These are phyloP conservation scores for Porites rus DNA, from an alignment of 92 coral and sea anemone genomes.

Conservation along the genomic window DNA sequence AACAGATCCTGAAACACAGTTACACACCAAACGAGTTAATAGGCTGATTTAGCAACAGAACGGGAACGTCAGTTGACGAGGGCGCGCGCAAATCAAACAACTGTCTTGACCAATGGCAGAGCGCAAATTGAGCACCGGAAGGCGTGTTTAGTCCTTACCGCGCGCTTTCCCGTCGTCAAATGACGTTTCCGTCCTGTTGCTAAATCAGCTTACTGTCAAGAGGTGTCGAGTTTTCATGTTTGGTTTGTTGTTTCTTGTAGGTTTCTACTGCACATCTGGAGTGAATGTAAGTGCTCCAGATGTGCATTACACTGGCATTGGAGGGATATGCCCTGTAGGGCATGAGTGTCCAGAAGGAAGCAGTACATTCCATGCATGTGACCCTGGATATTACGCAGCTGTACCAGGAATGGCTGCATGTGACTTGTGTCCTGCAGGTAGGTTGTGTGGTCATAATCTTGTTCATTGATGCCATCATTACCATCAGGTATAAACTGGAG, in stretches of 20 bases:
- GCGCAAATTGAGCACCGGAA: too few relatives aligned
- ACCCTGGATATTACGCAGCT: slow-evolving; percentile 85
- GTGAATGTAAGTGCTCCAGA: slow-evolving; percentile 88
- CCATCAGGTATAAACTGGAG: neutral
- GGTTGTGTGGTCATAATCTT: neutral
- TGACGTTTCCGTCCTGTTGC: too few relatives aligned
- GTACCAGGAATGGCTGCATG: slow-evolving; percentile 87
- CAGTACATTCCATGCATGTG: slow-evolving; percentile 79
- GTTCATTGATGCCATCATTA: neutral
- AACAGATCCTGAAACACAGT: too few relatives aligned
- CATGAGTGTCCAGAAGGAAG: slow-evolving; percentile 94
- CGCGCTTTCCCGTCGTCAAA: too few relatives aligned
- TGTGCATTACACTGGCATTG: slow-evolving; percentile 71
- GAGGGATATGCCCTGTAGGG: slow-evolving; percentile 88
- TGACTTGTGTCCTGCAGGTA: slow-evolving; percentile 86
- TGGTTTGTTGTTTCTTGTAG: slow-evolving; percentile 7
- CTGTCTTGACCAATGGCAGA: too few relatives aligned
- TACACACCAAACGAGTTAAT: too few relatives aligned
- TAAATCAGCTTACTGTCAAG: too few relatives aligned
- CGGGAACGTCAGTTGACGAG: too few relatives aligned
- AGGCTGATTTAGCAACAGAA: too few relatives aligned
- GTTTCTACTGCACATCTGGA: slow-evolving; percentile 93
- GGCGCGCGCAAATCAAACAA: too few relatives aligned
- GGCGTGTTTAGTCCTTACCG: too few relatives aligned
- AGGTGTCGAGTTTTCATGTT: neutral